Evolutionary conservation across 1,140 invertebrate genomes (phyloP).

Genomic region (Lepidurus apus): DNA sequence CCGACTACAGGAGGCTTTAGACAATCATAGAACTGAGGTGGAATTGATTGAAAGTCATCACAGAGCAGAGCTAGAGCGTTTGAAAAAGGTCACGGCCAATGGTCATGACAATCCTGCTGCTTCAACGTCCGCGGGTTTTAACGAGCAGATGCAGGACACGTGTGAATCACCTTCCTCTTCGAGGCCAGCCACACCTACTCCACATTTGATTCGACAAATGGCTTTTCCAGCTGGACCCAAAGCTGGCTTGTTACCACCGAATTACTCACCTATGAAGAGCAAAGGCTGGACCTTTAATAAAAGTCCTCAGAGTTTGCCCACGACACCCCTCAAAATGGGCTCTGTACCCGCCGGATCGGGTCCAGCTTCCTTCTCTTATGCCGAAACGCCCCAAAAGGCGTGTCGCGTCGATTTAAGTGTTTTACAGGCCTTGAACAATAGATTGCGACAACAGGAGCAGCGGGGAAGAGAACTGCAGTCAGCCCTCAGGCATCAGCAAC

Average conservation of each 20-base stretch:
- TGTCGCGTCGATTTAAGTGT: constrained; percentile 45
- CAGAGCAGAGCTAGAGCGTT: not conserved
- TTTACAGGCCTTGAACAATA: constrained; percentile 48
- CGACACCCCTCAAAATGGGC: not conserved
- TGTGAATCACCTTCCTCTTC: constrained; percentile 2
- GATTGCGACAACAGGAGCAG: constrained; percentile 53
- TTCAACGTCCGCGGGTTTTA: not conserved
- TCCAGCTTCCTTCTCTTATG: not conserved
- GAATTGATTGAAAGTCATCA: not conserved
- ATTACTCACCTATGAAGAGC: constrained; percentile 31
- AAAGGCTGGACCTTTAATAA: constrained; percentile 28
- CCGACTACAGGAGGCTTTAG: not conserved
- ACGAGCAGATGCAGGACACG: not conserved
- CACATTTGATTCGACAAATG: constrained; percentile 25
- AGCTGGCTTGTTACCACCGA: constrained; percentile 27
- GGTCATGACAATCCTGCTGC: not conserved
- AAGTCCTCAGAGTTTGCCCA: not conserved
- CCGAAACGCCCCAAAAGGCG: constrained; percentile 29
- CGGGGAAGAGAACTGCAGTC: constrained; percentile 56
- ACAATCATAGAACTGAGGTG: not conserved
- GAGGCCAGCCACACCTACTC: constrained; percentile 26
- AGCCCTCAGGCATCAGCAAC: constrained; percentile 57
- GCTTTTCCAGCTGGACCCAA: constrained; percentile 29
- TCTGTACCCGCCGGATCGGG: not conserved
- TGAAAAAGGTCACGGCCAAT: not conserved